Evolutionary conservation across 2,113 vertebrate genomes (phyloP).

Genomic region (Panurus biarmicus): DNA sequence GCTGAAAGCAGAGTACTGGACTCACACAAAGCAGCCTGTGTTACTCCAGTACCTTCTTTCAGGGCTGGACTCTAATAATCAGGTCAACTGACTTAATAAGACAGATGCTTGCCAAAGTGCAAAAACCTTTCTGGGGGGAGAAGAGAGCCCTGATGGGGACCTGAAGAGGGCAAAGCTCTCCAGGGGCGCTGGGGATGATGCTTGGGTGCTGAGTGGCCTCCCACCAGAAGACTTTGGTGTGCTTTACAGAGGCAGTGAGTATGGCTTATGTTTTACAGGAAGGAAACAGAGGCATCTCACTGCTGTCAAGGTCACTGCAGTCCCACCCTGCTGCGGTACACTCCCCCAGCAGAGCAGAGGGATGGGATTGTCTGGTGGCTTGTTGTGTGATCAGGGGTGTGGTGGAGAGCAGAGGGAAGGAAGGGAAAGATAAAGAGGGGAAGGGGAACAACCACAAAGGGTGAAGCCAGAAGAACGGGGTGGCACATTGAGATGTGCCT

Average conservation of each 20-base stretch:
- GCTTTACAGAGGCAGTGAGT: neutral
- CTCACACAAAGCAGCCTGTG: neutral
- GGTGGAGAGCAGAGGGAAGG: neutral
- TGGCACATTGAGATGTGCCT: neutral
- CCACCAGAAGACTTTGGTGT: neutral
- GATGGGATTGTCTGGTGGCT: no score
- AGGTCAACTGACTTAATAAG: neutral
- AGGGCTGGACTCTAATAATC: neutral
- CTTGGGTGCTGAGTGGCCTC: neutral
- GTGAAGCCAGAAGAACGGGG: neutral
- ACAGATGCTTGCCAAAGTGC: neutral
- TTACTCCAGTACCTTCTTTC: neutral
- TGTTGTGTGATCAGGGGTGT: neutral
- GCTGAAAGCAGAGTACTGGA: neutral
- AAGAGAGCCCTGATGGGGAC: neutral
- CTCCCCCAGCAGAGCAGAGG: neutral
- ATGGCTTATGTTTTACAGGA: neutral
- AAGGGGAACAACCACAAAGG: neutral
- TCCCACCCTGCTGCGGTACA: neutral
- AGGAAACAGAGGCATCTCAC: neutral
- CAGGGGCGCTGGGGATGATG: neutral
- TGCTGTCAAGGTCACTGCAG: neutral
- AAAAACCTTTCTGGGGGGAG: neutral
- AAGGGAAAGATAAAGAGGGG: neutral
- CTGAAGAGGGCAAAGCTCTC: neutral